Percentiles rank a stretch among this genome's conserved stretches.
Evolutionary conservation across 2,113 vertebrate genomes (phyloP).

Genomic region (Myocastor coypus): DNA sequence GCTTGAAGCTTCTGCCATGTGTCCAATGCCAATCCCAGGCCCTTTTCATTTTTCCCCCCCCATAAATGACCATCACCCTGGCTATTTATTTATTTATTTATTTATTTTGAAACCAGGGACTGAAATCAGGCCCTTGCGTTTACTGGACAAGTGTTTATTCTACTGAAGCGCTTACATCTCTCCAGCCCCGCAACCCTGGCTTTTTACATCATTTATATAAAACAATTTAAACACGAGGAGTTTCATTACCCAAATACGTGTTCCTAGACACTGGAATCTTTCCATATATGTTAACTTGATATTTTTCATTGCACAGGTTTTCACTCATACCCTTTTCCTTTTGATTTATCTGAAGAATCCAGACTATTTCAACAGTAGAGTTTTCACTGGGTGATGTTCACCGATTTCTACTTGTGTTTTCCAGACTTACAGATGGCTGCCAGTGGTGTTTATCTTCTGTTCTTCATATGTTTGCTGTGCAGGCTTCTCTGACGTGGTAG

Average conservation of each 20-base stretch:
- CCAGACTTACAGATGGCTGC: background rate
- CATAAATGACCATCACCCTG: background rate
- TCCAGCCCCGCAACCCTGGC: background rate
- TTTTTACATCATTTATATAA: background rate
- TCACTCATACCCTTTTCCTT: background rate
- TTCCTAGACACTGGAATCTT: background rate
- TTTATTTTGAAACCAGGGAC: too few species aligned
- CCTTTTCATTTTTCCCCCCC: background rate
- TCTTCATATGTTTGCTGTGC: background rate
- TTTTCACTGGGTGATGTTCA: background rate
- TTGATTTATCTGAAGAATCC: background rate
- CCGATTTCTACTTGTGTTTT: background rate
- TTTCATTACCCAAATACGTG: constrained; percentile 6
- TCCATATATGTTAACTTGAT: background rate
- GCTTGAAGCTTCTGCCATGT: background rate
- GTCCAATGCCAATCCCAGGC: background rate
- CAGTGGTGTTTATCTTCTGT: background rate
- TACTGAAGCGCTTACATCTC: too few species aligned
- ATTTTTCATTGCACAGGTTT: background rate
- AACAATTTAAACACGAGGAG: background rate
- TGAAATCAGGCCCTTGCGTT: too few species aligned
- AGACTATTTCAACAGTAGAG: background rate
- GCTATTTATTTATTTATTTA: background rate
- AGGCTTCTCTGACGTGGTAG: background rate
- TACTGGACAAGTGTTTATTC: too few species aligned